phyloP scores from a whole-genome alignment of 2,888 invertebrate genomes.

The Tribolium freemani region DNA sequence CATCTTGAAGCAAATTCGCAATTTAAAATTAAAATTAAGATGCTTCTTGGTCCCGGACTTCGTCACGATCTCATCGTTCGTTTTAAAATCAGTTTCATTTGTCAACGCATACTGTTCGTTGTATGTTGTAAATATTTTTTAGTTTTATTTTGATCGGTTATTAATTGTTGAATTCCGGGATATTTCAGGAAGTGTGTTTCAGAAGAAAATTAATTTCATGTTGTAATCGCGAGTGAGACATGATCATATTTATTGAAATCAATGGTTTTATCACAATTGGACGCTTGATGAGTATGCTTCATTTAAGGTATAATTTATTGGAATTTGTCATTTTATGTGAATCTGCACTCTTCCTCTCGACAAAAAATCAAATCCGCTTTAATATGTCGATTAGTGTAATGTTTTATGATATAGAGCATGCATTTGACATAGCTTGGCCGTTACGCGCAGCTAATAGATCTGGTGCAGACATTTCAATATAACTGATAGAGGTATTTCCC shows the following conservation, averaged over 20 bases:
- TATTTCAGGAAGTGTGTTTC: background rate
- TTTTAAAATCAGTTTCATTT: no score
- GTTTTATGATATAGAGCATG: slow-evolving; percentile 64
- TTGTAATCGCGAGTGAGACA: background rate
- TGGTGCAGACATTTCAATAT: slow-evolving; percentile 66
- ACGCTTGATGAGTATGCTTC: background rate
- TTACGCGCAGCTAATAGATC: slow-evolving; percentile 64
- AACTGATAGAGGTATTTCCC: slow-evolving; percentile 57
- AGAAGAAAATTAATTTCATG: background rate
- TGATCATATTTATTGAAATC: background rate
- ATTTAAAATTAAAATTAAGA: no score
- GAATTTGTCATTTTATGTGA: background rate
- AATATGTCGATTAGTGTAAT: slow-evolving; percentile 58
- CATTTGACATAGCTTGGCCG: slow-evolving; percentile 63
- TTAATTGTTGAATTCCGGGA: no score
- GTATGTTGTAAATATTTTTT: no score
- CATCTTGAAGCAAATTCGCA: no score
- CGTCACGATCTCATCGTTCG: no score
- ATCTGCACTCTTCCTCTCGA: background rate
- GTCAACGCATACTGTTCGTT: no score
- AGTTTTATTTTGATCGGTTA: no score
- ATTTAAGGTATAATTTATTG: background rate
- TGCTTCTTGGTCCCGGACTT: no score
- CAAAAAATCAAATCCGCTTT: slow-evolving; percentile 38
- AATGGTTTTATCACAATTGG: background rate